Evolutionary conservation across 37 sponge, comb jelly and placozoan genomes (phyloP).

Genomic region (Cladorhizidae sp.): DNA sequence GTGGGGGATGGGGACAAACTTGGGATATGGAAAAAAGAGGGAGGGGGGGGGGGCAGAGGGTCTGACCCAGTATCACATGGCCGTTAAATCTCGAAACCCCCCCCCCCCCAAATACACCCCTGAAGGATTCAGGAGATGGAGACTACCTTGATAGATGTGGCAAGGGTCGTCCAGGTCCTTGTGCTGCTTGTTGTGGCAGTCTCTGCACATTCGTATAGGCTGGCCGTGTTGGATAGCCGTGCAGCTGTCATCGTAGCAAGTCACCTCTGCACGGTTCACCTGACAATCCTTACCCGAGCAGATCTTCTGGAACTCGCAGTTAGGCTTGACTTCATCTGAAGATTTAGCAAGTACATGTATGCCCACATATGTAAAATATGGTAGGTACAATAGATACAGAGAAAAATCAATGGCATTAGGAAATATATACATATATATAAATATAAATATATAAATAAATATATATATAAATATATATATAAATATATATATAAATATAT

Average conservation of each 20-base stretch:
- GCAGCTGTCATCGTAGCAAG: slow-evolving; percentile 59
- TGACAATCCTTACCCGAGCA: slow-evolving; percentile 31
- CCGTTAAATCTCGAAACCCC: no score
- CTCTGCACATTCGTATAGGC: slow-evolving; percentile 60
- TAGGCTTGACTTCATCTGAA: slow-evolving; percentile 58
- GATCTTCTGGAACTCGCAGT: slow-evolving; percentile 67
- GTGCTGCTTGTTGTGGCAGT: slow-evolving; percentile 61
- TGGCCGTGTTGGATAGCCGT: slow-evolving; percentile 58
- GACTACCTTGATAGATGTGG: slow-evolving; percentile 40
- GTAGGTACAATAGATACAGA: not conserved
- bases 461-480: not conserved
- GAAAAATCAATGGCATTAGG: not conserved
- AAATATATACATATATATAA: not conserved
- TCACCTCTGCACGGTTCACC: slow-evolving; percentile 56
- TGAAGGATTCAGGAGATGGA: no score
- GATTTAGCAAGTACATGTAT: no score
- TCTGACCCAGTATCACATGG: no score
- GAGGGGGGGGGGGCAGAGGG: no score
- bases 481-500: not conserved
- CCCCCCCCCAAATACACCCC: no score
- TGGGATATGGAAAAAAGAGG: no score
- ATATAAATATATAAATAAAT: not conserved
- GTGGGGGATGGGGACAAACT: no score
- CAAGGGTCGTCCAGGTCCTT: slow-evolving; percentile 24
- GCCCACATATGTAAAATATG: no score